phyloP scores from a whole-genome alignment of 2,113 vertebrate species.

The Proteles cristata region DNA sequence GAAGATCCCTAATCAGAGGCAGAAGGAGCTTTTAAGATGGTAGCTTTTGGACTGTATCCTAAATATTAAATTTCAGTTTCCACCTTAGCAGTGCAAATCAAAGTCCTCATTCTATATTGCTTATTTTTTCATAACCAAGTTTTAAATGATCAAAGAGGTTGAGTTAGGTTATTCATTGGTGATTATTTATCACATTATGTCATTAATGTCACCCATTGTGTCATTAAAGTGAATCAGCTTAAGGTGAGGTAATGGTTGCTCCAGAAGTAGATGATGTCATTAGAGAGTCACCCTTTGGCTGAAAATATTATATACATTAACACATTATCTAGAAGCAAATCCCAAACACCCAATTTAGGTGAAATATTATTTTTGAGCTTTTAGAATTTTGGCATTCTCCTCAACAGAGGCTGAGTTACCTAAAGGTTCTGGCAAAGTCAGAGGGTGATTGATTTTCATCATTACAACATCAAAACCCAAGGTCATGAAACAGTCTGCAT shows the following conservation, averaged over 20 bases:
- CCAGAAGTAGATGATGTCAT: slow-evolving; percentile 40
- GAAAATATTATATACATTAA: slow-evolving; percentile 30
- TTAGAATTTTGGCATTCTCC: slow-evolving; percentile 16
- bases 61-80: slow-evolving; percentile 38
- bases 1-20: background rate
- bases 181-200: slow-evolving; percentile 33
- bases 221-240: slow-evolving; percentile 50
- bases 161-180: background rate
- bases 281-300: slow-evolving; percentile 24
- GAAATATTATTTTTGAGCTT: slow-evolving; percentile 31
- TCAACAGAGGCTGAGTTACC: background rate
- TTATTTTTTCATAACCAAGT: slow-evolving; percentile 45
- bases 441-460: background rate
- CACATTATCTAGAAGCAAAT: slow-evolving; percentile 46
- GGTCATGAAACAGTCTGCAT: slow-evolving; percentile 21
- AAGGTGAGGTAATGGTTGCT: slow-evolving; percentile 53
- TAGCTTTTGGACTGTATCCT: background rate
- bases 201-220: slow-evolving; percentile 47
- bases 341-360: background rate
- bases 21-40: slow-evolving; percentile 44
- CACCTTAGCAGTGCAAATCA: background rate
- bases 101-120: slow-evolving; percentile 23
- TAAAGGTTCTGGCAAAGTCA: background rate
- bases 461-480: slow-evolving; percentile 21
- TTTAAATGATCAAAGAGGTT: slow-evolving; percentile 38